These are phyloP conservation scores for Urocyon cinereoargenteus DNA, from an alignment of 2,797 vertebrate species.

Conservation along the genomic window DNA sequence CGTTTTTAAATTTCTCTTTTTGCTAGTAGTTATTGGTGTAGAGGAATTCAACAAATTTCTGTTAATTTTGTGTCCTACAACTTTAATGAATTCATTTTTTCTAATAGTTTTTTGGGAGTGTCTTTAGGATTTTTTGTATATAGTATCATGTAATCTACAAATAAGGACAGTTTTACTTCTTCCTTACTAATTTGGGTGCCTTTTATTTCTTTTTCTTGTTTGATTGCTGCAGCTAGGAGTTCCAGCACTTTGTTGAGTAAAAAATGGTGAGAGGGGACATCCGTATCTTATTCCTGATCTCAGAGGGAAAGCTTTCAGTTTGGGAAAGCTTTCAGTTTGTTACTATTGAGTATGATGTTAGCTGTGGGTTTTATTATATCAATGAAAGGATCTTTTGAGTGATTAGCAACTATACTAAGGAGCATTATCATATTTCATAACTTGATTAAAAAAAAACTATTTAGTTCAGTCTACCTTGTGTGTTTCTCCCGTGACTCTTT, in stretches of 20 bases:
- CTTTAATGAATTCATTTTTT: neutral
- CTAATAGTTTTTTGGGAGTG: neutral
- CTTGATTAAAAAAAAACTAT: neutral
- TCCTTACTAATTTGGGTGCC: neutral
- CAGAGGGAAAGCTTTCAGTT: neutral
- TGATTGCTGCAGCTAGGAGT: neutral
- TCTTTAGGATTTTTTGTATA: neutral
- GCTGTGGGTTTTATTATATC: neutral
- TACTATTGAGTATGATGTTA: neutral
- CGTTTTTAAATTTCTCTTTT: neutral
- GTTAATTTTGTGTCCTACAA: neutral
- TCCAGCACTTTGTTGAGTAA: neutral
- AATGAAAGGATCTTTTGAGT: neutral
- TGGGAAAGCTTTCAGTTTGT: neutral
- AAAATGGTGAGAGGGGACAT: neutral
- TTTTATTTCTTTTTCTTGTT: neutral
- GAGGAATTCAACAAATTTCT: neutral
- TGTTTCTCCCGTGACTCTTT: neutral
- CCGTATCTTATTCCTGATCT: neutral
- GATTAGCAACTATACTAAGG: neutral
- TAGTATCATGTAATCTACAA: neutral
- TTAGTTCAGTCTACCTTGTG: neutral
- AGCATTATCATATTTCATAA: neutral
- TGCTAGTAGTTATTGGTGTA: neutral
- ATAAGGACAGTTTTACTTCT: neutral